A percentile compares a stretch with the other conserved stretches of the same genome.
phyloP scores from a whole-genome alignment of 2,888 invertebrate species.

The Pecten maximus region DNA sequence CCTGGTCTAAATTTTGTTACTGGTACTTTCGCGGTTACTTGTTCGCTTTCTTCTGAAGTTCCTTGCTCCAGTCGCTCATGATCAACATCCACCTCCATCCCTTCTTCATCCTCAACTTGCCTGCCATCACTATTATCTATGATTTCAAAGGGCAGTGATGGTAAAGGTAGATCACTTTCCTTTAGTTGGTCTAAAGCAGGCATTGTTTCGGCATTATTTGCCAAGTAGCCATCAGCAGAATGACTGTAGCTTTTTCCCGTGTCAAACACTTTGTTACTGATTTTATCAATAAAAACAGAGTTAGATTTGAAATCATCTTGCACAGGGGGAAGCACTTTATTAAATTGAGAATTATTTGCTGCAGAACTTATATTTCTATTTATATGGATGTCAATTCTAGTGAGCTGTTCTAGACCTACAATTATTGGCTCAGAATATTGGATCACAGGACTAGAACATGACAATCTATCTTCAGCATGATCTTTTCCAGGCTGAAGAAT shows the following conservation, averaged over 20 bases:
- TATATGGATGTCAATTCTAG: not conserved
- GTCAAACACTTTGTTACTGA: not conserved
- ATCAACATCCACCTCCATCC: slow-evolving; percentile 11
- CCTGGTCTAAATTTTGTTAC: not conserved
- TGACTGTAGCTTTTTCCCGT: not conserved
- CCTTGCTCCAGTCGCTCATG: not conserved
- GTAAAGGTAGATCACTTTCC: not conserved
- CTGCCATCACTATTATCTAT: not conserved
- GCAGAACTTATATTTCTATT: not conserved
- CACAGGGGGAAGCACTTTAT: not conserved
- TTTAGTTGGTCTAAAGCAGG: not conserved
- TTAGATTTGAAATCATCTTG: not conserved
- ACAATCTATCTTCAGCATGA: not conserved
- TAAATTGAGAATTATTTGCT: not conserved
- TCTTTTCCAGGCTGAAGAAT: not conserved
- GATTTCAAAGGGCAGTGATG: not conserved
- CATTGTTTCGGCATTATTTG: not conserved
- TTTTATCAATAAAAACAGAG: not conserved
- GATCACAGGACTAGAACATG: not conserved
- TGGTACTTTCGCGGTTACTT: not conserved
- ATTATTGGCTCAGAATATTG: not conserved
- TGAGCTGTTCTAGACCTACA: not conserved
- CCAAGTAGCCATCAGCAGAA: not conserved
- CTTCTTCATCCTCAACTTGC: not conserved
- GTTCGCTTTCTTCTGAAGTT: not conserved